Conservation (phyloP, 1,140 invertebrate genomes). For the Vanessa tameamea region DNA sequence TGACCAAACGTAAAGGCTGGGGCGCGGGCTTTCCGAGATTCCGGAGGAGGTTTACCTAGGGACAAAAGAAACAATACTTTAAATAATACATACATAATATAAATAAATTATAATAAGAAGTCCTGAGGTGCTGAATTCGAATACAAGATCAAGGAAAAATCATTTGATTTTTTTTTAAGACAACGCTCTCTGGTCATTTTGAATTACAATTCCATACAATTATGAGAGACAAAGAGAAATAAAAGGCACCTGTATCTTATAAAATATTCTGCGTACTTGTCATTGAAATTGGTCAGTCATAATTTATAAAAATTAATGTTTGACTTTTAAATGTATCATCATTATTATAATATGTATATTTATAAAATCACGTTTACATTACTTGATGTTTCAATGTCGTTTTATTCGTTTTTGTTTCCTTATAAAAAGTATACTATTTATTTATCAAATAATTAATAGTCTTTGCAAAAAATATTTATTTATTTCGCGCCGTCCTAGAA, state of each 20-base stretch:
- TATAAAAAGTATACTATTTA: too few relatives aligned
- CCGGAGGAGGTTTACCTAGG: constrained; percentile 86
- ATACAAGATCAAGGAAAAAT: not conserved
- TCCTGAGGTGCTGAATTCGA: too few relatives aligned
- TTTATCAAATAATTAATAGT: too few relatives aligned
- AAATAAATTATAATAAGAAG: too few relatives aligned
- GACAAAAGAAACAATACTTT: not conserved
- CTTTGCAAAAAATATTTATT: too few relatives aligned
- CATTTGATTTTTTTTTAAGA: not conserved
- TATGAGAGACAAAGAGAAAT: too few relatives aligned
- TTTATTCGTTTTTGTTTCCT: not conserved
- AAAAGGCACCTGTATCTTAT: too few relatives aligned
- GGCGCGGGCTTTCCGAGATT: constrained; percentile 87
- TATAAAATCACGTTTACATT: not conserved
- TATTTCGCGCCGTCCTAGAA: too few relatives aligned
- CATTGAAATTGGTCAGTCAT: not conserved
- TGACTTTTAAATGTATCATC: not conserved
- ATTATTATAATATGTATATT: not conserved
- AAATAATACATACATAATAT: not conserved
- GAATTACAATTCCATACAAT: too few relatives aligned
- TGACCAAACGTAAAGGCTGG: constrained; percentile 91
- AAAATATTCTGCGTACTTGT: too few relatives aligned
- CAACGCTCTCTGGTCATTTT: not conserved
- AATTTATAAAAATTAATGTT: not conserved
- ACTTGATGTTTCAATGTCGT: not conserved